Percentiles rank a stretch among this genome's conserved stretches.
phyloP scores from a whole-genome alignment of 2,888 invertebrate species.

The Plagodis pulveraria region DNA sequence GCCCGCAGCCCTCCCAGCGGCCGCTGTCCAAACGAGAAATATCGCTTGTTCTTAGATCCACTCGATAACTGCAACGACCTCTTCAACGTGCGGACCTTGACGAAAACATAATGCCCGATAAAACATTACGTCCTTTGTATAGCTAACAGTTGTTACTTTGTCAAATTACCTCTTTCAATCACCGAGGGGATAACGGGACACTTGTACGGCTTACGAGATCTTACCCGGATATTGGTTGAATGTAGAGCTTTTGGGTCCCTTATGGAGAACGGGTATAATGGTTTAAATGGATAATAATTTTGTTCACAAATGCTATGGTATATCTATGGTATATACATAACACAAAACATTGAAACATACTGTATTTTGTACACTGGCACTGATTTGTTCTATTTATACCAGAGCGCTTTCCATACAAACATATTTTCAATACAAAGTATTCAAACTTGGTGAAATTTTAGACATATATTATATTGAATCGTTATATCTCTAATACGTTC shows the following conservation, averaged over 20 bases:
- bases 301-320: not conserved
- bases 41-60: slow-evolving; percentile 29
- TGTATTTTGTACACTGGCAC: not conserved
- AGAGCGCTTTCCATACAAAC: no score
- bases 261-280: slow-evolving; percentile 4
- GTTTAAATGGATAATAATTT: slow-evolving; percentile 13
- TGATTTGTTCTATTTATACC: no score
- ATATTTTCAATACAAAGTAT: no score
- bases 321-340: not conserved
- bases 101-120: slow-evolving; percentile 35
- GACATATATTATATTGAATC: no score
- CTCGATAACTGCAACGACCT: slow-evolving; percentile 33
- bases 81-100: slow-evolving; percentile 31
- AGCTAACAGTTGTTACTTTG: slow-evolving; percentile 35
- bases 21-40: slow-evolving; percentile 28
- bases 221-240: slow-evolving; percentile 24
- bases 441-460: no score
- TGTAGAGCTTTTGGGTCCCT: slow-evolving; percentile 10
- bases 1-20: slow-evolving; percentile 18
- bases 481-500: no score
- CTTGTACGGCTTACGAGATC: slow-evolving; percentile 30
- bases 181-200: slow-evolving; percentile 27
- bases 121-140: slow-evolving; percentile 29
- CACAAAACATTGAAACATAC: no score
- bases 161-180: slow-evolving; percentile 36